A percentile compares a stretch with the other conserved stretches of the same genome.
These are phyloP conservation scores for Lagodon rhomboides DNA, from an alignment of 2,797 vertebrate genomes.

Conservation along the genomic window DNA sequence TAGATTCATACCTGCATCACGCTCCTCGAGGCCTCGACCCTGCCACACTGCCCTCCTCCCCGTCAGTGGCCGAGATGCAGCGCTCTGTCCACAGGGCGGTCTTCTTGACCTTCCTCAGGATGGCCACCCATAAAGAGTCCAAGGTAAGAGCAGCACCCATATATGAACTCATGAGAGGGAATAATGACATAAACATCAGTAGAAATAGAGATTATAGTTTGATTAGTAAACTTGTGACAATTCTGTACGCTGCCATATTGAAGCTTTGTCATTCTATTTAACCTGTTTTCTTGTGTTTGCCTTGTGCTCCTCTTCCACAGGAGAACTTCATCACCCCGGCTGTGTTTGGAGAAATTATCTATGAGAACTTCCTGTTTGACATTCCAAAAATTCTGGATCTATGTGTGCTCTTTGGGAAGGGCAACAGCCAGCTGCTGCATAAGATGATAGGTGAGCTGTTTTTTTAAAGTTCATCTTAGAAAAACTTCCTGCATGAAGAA, in stretches of 20 bases:
- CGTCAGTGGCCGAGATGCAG: conserved; percentile 86
- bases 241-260: neutral
- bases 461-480: neutral
- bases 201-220: conserved; percentile 1
- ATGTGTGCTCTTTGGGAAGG: conserved; percentile 96
- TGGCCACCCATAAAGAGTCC: conserved; percentile 98
- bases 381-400: conserved; percentile 98
- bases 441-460: conserved; percentile 93
- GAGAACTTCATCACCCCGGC: conserved; percentile 93
- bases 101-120: conserved; percentile 95
- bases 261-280: neutral
- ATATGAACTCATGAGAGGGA: neutral
- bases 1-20: conserved; percentile 92
- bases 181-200: neutral
- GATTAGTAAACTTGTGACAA: neutral
- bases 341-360: conserved; percentile 96
- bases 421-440: conserved; percentile 91
- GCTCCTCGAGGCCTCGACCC: conserved; percentile 91
- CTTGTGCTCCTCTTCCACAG: conserved; percentile 72
- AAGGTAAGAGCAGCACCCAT: conserved; percentile 83
- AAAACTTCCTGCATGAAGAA: neutral
- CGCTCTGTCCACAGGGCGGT: conserved; percentile 87
- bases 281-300: neutral
- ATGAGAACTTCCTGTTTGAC: conserved; percentile 97
- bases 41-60: conserved; percentile 71